Percentiles rank a stretch among this genome's conserved stretches.
Evolutionary conservation across 2,888 invertebrate genomes (phyloP).

Genomic region (Cosmopolites sordidus): DNA sequence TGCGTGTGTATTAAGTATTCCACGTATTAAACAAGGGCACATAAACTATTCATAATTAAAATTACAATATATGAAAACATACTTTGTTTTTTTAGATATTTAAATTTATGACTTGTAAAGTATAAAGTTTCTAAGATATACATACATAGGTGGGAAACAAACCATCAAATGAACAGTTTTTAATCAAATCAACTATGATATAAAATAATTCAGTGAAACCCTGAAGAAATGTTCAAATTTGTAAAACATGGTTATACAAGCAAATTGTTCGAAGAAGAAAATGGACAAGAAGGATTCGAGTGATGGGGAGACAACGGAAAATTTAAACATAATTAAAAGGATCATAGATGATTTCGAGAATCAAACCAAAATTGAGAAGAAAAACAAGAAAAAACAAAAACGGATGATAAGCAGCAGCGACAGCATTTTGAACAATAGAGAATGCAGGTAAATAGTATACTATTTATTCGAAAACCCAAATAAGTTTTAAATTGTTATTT

Average conservation of each 20-base stretch:
- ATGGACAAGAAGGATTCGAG: conserved; percentile 29
- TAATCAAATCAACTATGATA: too few relatives aligned
- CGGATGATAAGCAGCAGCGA: conserved; percentile 20
- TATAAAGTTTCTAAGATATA: too few relatives aligned
- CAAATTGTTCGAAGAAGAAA: conserved; percentile 21
- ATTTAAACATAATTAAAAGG: conserved; percentile 44
- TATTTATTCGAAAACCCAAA: too few relatives aligned
- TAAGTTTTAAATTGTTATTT: too few relatives aligned
- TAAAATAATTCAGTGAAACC: background rate
- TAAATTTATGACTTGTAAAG: too few relatives aligned
- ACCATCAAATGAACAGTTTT: too few relatives aligned
- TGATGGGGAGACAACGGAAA: conserved; percentile 34
- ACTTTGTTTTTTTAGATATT: too few relatives aligned
- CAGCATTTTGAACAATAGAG: conserved; percentile 19
- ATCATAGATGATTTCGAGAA: conserved; percentile 44
- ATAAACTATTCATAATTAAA: too few relatives aligned
- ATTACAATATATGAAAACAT: too few relatives aligned
- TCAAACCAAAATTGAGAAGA: conserved; percentile 26
- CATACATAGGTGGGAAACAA: too few relatives aligned
- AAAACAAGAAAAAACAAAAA: conserved; percentile 27
- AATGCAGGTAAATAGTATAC: conserved; percentile 18
- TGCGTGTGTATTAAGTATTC: too few relatives aligned
- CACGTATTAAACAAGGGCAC: too few relatives aligned
- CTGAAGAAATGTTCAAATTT: background rate
- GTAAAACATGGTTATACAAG: conserved; percentile 22